Evolutionary conservation across 1,140 invertebrate species (phyloP), one percentile per base, ranked within the genome.

Genomic region (Sitodiplosis mosellana): DNA sequence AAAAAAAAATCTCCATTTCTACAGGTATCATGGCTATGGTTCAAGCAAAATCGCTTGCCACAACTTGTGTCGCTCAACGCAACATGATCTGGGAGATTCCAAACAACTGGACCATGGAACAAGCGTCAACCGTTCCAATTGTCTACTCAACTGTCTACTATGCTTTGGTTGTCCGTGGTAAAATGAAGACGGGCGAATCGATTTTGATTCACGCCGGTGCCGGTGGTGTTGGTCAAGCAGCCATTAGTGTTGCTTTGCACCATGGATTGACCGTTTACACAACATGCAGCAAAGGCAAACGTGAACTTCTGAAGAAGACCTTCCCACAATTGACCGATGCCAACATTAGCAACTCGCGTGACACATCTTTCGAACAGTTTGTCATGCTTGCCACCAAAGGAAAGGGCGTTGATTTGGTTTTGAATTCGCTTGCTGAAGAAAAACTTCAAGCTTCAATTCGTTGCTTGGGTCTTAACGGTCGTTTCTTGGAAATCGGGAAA

Each of bases 401-500:
- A 12, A 72, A 75, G 52, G 92, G 93, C 51, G 91, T 98, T 8
- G 85, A 97, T 60, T 60, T 96, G 6, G 85, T 97, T 6, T 69
- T 98, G 12, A 96, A 98, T 68, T 97, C 92, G 0, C 67, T 97
- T 18, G 82, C 92, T 5, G 89, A 85, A 56, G 87, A 95, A 49
- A 91, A 92, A 68, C 69, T 98, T 12, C 86, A 88, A 63, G 92
- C 92, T 2, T 91, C 88, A 47, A 69, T 97, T 6, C 75, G 91
- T 48, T 92, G 92, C 61, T 66, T 97, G 33, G 88, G 87, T 1
- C 69, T 78, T 42, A 86, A 91, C 59, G 93, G 92, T 33, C 76
- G 90, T 33, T 97, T 97, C 70, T 69, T 96, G 21, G 93, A 98
- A 70, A 97, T 98, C 56, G 94, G 93, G 51, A 98, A 98, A 68